These are phyloP conservation scores for Bufo bufo DNA, from an alignment of 2,113 vertebrate species.

Conservation along the genomic window DNA sequence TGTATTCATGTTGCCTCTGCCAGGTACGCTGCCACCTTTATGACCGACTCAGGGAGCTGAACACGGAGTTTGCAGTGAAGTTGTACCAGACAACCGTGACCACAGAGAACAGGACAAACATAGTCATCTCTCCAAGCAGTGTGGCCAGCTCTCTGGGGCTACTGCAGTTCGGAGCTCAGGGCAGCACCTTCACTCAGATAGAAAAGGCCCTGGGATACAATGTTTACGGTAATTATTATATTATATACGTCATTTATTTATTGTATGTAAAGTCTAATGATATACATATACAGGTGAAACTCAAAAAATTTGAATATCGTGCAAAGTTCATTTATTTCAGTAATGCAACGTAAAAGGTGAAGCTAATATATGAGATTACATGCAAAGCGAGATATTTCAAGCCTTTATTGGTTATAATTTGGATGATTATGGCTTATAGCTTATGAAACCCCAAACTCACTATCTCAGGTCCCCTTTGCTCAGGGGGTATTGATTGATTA, in stretches of 20 bases:
- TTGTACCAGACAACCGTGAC: slow-evolving; percentile 73
- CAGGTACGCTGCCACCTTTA: slow-evolving; percentile 65
- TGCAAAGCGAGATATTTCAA: too few species aligned
- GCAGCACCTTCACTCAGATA: slow-evolving; percentile 80
- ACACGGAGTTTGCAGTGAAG: slow-evolving; percentile 76
- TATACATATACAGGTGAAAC: too few species aligned
- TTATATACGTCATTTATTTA: not conserved
- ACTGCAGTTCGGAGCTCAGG: slow-evolving; percentile 83
- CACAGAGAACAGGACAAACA: slow-evolving; percentile 75
- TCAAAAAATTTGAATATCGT: too few species aligned
- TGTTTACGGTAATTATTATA: slow-evolving; percentile 72
- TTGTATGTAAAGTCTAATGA: not conserved
- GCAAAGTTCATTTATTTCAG: too few species aligned
- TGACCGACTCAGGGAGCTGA: slow-evolving; percentile 74
- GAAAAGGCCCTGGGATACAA: slow-evolving; percentile 79
- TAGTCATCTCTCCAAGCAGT: slow-evolving; percentile 81
- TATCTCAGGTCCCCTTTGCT: too few species aligned
- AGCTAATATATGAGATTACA: too few species aligned
- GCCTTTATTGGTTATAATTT: too few species aligned
- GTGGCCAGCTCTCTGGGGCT: slow-evolving; percentile 80
- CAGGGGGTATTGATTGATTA: too few species aligned
- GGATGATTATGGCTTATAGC: too few species aligned
- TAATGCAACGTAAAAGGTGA: too few species aligned
- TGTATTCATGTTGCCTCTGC: slow-evolving; percentile 69
- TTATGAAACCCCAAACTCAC: too few species aligned